Conservation (phyloP, 2,113 vertebrate genomes). For the Silurus meridionalis region DNA sequence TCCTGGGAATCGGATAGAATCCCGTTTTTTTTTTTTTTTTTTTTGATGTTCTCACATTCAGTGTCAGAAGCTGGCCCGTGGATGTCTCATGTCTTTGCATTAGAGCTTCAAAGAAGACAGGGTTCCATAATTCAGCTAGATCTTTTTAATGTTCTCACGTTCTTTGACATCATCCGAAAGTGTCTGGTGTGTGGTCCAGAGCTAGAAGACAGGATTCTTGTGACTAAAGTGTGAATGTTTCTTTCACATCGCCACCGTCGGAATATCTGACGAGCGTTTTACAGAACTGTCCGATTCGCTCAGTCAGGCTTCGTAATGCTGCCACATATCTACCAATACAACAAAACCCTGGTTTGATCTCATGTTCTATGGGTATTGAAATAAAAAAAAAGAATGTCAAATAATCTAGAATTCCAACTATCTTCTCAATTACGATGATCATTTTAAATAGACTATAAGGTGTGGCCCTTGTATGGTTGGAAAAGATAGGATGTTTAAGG, state of each 20-base stretch:
- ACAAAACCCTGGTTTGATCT: neutral
- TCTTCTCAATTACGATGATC: no score
- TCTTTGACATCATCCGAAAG: neutral
- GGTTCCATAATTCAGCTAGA: neutral
- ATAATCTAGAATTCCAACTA: neutral
- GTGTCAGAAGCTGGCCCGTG: neutral
- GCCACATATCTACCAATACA: neutral
- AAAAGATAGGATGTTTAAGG: no score
- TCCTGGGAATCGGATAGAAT: constrained; percentile 42
- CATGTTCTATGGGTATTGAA: neutral
- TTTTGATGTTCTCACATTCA: neutral
- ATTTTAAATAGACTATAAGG: no score
- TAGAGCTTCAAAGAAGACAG: neutral
- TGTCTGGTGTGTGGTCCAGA: neutral
- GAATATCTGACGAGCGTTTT: neutral
- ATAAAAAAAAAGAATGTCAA: neutral
- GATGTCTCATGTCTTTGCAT: no score
- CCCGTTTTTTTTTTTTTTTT: neutral
- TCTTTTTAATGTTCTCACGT: neutral
- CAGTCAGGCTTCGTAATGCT: neutral
- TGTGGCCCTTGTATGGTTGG: no score
- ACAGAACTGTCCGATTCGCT: neutral
- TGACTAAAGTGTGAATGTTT: neutral
- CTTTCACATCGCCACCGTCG: neutral
- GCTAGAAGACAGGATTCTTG: neutral